Base-by-base conservation (phyloP, 2,797 vertebrate genomes). In the Poeciliopsis presidionis region DNA sequence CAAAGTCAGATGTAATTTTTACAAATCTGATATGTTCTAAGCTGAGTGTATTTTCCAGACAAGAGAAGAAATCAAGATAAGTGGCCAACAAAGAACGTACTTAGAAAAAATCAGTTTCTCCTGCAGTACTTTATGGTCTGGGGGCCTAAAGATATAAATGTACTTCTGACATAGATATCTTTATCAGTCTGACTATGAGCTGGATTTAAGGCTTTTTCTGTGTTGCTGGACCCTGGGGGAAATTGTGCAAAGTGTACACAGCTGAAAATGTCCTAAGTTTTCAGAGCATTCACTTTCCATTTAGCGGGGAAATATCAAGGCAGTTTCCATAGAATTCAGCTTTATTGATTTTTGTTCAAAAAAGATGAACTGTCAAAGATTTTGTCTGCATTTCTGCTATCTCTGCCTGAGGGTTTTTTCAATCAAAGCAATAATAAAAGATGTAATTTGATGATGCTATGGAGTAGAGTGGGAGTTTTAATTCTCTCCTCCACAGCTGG, bases 41-140 rank as follows among this genome's bases (percentile, higher is more conserved):
- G 53, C 83, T 88, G 71, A 51, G 22, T 85, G 81, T 85, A 81
- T 82, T 86, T 79, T 81, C 86, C 75, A 75, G 83, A 90, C 90
- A 86, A 81, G 79, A 85, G 79, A 74, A 70, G 46, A 89, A 91
- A 92, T 93, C 87, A 84, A 92, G 89, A 90, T 93, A 90, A 93
- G 88, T 88, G 84, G 87, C 84, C 85, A 55, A 82, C 78, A 87
- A 88, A 91, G 75, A 90, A 87, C 86, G 85, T 47, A 80, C 87
- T 88, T 80, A 77, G 70, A 22, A 81, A 80, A 70, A 45, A 46
- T 14, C 11, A 84, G 86, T 77, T 86, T 65, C 36, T 69, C 75
- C 79, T 5, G 22, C 79, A 85, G 67, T 72, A 76, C 81, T 86
- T 84, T 86, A 74, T 81, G 77, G 85, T 88, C 84, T 80, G 51